Evolutionary conservation across 2,888 invertebrate species (phyloP).

Genomic region (Lasioglossum figueresi): DNA sequence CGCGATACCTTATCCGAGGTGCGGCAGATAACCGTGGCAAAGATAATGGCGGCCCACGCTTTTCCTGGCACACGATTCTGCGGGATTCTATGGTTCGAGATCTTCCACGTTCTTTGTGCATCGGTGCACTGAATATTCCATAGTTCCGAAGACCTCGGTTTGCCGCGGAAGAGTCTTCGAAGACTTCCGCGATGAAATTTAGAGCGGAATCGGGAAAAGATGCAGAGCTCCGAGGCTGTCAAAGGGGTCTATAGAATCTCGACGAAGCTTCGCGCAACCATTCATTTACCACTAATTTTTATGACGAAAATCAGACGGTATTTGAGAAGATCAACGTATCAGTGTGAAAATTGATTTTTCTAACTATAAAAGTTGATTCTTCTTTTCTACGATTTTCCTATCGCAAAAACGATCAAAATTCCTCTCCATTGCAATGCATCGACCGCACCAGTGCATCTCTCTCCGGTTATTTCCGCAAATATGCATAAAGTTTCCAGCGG

Average conservation of each 20-base stretch:
- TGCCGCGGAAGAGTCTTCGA: neutral
- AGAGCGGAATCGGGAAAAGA: neutral
- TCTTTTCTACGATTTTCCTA: neutral
- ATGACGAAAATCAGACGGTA: neutral
- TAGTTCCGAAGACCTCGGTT: neutral
- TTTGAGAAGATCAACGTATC: neutral
- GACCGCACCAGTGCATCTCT: neutral
- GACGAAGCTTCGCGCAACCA: neutral
- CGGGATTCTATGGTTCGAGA: neutral
- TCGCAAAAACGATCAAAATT: neutral
- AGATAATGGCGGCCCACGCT: constrained; percentile 48
- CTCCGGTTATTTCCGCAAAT: neutral
- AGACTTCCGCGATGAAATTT: neutral
- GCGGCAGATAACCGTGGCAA: constrained; percentile 28
- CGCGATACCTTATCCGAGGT: constrained; percentile 57
- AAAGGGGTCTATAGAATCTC: neutral
- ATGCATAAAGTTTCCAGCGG: neutral
- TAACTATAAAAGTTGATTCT: neutral
- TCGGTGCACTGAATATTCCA: neutral
- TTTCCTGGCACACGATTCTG: constrained; percentile 42
- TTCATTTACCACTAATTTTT: neutral
- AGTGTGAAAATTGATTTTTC: too few species aligned
- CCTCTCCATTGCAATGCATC: neutral
- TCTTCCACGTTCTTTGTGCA: neutral
- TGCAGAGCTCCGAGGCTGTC: too few species aligned